Conservation (phyloP, 2,888 invertebrate species). For the Heteromyza rotundicornis region DNA sequence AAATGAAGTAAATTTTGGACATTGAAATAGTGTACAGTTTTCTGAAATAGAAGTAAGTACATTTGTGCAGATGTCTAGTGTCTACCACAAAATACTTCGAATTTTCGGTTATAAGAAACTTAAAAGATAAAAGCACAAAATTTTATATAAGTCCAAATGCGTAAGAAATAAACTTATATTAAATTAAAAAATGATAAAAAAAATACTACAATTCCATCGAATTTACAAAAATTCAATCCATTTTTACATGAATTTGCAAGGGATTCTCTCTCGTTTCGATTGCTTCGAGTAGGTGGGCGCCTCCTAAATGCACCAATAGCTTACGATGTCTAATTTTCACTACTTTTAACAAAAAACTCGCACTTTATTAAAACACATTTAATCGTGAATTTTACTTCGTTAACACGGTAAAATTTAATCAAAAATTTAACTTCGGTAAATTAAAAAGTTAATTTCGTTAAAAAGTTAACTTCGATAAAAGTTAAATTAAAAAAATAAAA, state of each 20-base stretch:
- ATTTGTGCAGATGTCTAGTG: too few species aligned
- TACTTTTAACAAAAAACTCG: neutral
- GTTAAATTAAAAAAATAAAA: too few species aligned
- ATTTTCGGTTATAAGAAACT: neutral
- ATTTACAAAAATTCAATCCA: neutral
- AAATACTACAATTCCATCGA: neutral
- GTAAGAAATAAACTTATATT: neutral
- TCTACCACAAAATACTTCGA: neutral
- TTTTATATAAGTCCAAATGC: neutral
- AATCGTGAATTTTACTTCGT: too few species aligned
- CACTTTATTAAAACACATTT: neutral
- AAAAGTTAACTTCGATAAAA: too few species aligned
- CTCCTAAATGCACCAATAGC: neutral
- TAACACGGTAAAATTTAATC: too few species aligned
- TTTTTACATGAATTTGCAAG: neutral
- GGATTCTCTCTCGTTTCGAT: too few species aligned
- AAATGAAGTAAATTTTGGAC: neutral
- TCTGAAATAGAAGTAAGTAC: too few species aligned
- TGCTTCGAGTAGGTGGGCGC: too few species aligned
- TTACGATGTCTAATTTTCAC: neutral
- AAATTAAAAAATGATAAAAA: neutral
- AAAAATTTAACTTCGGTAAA: too few species aligned
- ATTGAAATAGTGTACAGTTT: too few species aligned
- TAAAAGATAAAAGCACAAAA: slow-evolving; percentile 14
- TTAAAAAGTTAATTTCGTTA: too few species aligned